These are phyloP conservation scores for Halisarca cf. caerulea DNA, from an alignment of 37 sponge, comb jelly and placozoan genomes.

Conservation along the genomic window DNA sequence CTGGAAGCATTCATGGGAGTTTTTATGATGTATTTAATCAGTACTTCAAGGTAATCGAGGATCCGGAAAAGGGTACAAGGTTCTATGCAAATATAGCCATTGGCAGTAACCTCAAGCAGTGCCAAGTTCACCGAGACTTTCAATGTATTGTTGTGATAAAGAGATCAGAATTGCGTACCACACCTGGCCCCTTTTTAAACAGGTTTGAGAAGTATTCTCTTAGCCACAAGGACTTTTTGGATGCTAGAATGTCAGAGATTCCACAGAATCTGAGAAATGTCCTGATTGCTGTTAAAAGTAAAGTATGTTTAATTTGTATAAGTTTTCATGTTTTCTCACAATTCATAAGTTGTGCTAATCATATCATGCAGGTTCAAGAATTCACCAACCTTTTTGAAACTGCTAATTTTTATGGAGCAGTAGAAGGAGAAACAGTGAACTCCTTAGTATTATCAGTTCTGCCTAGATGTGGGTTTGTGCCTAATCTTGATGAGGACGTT, in stretches of 20 bases:
- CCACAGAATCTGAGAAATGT: slow-evolving; percentile 52
- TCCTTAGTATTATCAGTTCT: slow-evolving; percentile 62
- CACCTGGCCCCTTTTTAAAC: slow-evolving; percentile 85
- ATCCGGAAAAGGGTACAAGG: slow-evolving; percentile 41
- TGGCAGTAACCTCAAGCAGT: slow-evolving; percentile 84
- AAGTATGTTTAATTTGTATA: slow-evolving; percentile 43
- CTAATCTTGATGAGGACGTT: no score
- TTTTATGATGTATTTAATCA: slow-evolving; percentile 93
- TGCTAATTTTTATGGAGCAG: slow-evolving; percentile 53
- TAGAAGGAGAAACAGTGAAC: slow-evolving; percentile 53
- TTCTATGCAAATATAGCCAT: slow-evolving; percentile 92
- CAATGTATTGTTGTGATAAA: slow-evolving; percentile 85
- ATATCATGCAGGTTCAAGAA: slow-evolving; percentile 48
- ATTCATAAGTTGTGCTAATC: no score
- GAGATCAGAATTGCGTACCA: slow-evolving; percentile 32
- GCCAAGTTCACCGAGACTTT: slow-evolving; percentile 75
- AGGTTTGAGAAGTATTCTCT: slow-evolving; percentile 87
- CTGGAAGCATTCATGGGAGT: slow-evolving; percentile 83
- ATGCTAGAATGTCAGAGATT: slow-evolving; percentile 47
- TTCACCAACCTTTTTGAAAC: slow-evolving; percentile 39
- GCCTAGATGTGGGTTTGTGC: slow-evolving; percentile 20
- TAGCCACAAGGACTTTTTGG: slow-evolving; percentile 69
- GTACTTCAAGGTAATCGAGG: slow-evolving; percentile 79
- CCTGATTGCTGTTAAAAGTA: slow-evolving; percentile 51
- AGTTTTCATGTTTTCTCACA: no score